Percentiles rank a stretch among this genome's conserved stretches.
Evolutionary conservation across 2,113 vertebrate genomes (phyloP).

Genomic region (Odontesthes bonariensis): DNA sequence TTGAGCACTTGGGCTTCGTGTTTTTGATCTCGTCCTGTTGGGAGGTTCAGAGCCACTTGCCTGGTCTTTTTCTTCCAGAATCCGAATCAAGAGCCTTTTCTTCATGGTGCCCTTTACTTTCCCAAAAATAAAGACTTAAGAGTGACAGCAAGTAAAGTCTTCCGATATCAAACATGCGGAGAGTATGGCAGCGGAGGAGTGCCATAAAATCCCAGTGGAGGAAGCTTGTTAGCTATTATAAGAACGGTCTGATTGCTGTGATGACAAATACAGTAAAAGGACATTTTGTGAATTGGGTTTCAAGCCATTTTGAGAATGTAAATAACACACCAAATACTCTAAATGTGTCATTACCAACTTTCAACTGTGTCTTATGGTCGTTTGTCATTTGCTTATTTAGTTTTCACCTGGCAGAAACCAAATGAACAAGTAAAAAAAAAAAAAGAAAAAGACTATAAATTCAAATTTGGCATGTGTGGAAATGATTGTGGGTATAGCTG

Average conservation of each 20-base stretch:
- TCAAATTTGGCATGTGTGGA: no score
- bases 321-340: not conserved
- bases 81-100: not conserved
- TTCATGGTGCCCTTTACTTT: not conserved
- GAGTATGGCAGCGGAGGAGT: not conserved
- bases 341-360: not conserved
- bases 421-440: not conserved
- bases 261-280: not conserved
- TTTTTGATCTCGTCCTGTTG: not conserved
- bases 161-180: not conserved
- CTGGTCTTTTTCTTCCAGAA: not conserved
- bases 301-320: not conserved
- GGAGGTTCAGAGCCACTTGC: not conserved
- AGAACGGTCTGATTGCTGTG: not conserved
- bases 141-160: constrained; percentile 1
- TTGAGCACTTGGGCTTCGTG: not conserved
- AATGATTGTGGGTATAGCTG: no score
- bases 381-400: not conserved
- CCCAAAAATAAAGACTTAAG: not conserved
- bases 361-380: no score
- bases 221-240: constrained; percentile 7
- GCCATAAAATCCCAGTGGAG: not conserved
- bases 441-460: not conserved
- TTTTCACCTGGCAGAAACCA: no score
- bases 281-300: not conserved